phyloP scores from a whole-genome alignment of 2,888 invertebrate species.

The Ischnura elegans region DNA sequence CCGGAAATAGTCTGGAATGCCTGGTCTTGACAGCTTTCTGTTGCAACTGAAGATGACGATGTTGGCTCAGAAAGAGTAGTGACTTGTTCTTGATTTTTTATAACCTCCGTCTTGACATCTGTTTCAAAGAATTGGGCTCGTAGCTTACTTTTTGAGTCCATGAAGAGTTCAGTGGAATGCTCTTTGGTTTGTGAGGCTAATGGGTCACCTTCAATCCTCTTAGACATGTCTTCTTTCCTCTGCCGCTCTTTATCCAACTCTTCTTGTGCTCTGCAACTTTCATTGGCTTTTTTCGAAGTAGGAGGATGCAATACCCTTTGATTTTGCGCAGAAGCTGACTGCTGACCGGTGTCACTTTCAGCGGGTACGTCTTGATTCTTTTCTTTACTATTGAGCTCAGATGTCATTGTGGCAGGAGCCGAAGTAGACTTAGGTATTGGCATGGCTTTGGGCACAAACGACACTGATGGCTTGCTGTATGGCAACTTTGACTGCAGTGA shows the following conservation, averaged over 20 bases:
- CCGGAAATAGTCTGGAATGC: not conserved
- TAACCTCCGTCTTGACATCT: not conserved
- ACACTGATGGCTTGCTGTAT: not conserved
- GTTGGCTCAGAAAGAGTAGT: not conserved
- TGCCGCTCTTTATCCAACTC: not conserved
- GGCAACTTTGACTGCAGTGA: slow-evolving; percentile 9
- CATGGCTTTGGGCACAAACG: slow-evolving; percentile 4
- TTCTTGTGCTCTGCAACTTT: not conserved
- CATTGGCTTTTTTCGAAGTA: not conserved
- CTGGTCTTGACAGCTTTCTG: not conserved
- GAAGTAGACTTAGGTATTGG: slow-evolving; percentile 26
- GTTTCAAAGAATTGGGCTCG: slow-evolving; percentile 46
- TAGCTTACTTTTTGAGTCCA: slow-evolving; percentile 2
- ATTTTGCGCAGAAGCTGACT: not conserved
- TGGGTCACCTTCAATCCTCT: not conserved
- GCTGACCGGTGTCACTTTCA: not conserved
- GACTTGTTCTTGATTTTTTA: not conserved
- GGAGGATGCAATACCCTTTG: not conserved
- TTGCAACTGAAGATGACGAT: not conserved
- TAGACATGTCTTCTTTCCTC: not conserved
- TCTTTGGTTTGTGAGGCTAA: not conserved
- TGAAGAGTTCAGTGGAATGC: not conserved
- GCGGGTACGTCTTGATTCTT: not conserved
- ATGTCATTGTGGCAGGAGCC: slow-evolving; percentile 2
- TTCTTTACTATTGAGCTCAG: not conserved